Percentiles rank a stretch among this genome's conserved stretches.
These are phyloP conservation scores for Galeopsomyia nigrocyanea DNA, from an alignment of 2,888 invertebrate species.

Conservation along the genomic window DNA sequence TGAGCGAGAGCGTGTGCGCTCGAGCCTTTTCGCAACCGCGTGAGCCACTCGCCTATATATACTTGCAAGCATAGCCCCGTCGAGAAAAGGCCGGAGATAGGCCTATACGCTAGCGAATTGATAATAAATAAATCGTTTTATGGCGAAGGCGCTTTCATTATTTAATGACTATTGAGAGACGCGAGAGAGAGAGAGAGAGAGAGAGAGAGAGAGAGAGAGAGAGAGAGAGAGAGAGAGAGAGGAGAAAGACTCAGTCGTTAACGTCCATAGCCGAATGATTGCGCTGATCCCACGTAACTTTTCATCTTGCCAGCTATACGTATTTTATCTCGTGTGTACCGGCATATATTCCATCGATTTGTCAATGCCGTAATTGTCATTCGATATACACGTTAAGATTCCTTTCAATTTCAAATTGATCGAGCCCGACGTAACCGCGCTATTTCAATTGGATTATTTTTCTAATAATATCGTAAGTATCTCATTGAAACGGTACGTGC, in stretches of 20 bases:
- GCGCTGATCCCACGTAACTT: conserved; percentile 19
- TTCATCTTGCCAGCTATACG: too few relatives aligned
- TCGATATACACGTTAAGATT: too few relatives aligned
- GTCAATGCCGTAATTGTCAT: too few relatives aligned
- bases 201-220: conserved; percentile 17
- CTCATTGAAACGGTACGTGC: too few relatives aligned
- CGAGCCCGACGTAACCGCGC: too few relatives aligned
- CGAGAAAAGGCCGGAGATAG: conserved; percentile 33
- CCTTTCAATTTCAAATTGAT: too few relatives aligned
- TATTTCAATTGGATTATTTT: too few relatives aligned
- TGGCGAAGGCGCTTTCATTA: conserved; percentile 55
- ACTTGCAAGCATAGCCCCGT: conserved; percentile 2
- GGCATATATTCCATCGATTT: too few relatives aligned
- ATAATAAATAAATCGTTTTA: conserved; percentile 60
- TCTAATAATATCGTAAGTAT: too few relatives aligned
- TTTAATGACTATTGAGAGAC: conserved; percentile 50
- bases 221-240: not conserved
- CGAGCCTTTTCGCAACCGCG: conserved; percentile 45
- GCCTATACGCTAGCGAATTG: conserved; percentile 41
- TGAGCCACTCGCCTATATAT: conserved; percentile 3
- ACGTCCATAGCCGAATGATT: conserved; percentile 50
- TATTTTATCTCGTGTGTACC: too few relatives aligned
- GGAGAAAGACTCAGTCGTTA: conserved; percentile 49
- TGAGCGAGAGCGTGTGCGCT: conserved; percentile 47
- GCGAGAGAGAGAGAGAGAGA: not conserved